Conservation (phyloP, 64 coral and sea anemone species). For the Montipora foliosa region DNA sequence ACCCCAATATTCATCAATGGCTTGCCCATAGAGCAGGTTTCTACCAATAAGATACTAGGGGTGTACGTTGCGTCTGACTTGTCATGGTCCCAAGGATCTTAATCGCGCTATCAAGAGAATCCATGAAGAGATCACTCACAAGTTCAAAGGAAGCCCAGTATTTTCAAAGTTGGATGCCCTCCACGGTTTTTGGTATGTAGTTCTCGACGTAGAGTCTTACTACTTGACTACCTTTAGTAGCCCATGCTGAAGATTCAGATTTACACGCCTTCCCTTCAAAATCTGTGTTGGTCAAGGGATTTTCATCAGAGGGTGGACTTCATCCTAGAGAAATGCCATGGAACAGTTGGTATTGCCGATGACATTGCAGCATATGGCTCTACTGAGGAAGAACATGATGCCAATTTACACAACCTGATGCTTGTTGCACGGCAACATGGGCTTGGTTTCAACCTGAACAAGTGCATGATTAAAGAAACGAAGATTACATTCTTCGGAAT, state of each 20-base stretch:
- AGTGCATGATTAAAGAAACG: neutral
- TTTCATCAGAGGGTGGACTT: constrained; percentile 37
- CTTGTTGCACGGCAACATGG: neutral
- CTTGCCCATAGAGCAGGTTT: too few relatives aligned
- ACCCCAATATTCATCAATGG: too few relatives aligned
- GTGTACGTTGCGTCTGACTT: neutral
- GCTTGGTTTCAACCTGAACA: constrained; percentile 22
- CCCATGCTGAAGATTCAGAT: constrained; percentile 29
- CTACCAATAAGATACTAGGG: too few relatives aligned
- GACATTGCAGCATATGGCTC: constrained; percentile 42
- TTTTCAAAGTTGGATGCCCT: neutral
- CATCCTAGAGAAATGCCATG: constrained; percentile 28
- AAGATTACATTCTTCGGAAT: constrained; percentile 37
- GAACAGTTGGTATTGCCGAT: neutral
- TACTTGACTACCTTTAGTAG: constrained; percentile 30
- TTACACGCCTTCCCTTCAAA: constrained; percentile 27
- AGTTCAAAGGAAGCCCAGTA: constrained; percentile 4
- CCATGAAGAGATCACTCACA: constrained; percentile 19
- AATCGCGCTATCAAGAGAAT: neutral
- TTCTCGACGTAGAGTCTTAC: constrained; percentile 24
- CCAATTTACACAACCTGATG: constrained; percentile 39
- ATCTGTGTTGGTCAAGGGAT: constrained; percentile 14
- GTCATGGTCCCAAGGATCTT: neutral
- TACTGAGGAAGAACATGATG: neutral
- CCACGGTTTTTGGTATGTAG: constrained; percentile 42